These are phyloP conservation scores for Tamandua tetradactyla DNA, from an alignment of 2,797 vertebrate genomes.

Conservation along the genomic window DNA sequence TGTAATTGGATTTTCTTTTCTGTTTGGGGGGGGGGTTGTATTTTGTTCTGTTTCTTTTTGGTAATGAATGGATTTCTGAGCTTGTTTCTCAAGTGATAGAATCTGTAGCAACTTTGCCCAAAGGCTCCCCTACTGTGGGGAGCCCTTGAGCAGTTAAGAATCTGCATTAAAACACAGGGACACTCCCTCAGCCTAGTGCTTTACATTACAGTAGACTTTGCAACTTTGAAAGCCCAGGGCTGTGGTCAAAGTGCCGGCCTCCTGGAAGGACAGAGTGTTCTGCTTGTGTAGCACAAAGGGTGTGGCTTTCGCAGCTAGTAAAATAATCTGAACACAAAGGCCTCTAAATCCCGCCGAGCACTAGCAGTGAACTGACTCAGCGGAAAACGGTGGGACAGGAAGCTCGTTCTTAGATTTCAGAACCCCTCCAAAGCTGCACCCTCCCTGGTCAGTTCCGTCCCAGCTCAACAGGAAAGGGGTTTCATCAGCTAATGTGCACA, in stretches of 20 bases:
- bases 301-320: conserved; percentile 60
- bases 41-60: too few species aligned
- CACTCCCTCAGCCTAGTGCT: neutral
- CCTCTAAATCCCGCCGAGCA: conserved; percentile 64
- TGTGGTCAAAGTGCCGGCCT: conserved; percentile 55
- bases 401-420: conserved; percentile 71
- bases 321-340: conserved; percentile 59
- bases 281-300: conserved; percentile 76
- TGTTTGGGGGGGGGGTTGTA: neutral
- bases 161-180: neutral
- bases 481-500: neutral
- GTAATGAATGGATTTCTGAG: neutral
- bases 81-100: neutral
- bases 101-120: neutral
- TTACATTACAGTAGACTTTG: conserved; percentile 45
- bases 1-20: neutral
- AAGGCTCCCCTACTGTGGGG: neutral
- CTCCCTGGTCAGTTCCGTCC: conserved; percentile 53
- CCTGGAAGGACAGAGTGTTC: conserved; percentile 52
- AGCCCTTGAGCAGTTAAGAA: neutral
- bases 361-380: conserved; percentile 80
- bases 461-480: conserved; percentile 76
- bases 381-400: conserved; percentile 83
- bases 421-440: conserved; percentile 70
- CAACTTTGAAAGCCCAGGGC: conserved; percentile 49